A percentile compares a stretch with the other conserved stretches of the same genome.
phyloP scores from a whole-genome alignment of 2,797 vertebrate species.

The Squalus acanthias region DNA sequence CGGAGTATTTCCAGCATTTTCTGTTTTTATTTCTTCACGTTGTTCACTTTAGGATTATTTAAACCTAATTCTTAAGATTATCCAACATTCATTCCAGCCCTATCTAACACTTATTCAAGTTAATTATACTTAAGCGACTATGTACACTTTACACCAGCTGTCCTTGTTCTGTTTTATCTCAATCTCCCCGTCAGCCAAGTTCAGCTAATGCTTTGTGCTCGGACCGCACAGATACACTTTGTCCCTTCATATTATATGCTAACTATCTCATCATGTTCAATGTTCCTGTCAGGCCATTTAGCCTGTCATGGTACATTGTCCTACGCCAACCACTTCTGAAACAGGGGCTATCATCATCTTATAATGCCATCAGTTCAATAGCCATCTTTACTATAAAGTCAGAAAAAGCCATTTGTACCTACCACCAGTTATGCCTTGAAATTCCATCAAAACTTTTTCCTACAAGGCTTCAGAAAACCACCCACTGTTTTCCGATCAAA shows the following conservation, averaged over 20 bases:
- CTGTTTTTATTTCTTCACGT: not conserved
- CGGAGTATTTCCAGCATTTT: too few relatives aligned
- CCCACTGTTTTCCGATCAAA: slow-evolving; percentile 36
- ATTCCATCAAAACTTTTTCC: not conserved
- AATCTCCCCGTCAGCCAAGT: not conserved
- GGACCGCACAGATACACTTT: not conserved
- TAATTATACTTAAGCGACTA: not conserved
- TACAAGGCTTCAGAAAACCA: slow-evolving; percentile 11
- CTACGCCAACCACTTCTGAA: not conserved
- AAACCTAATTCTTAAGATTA: not conserved
- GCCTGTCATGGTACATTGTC: not conserved
- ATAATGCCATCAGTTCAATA: slow-evolving; percentile 13
- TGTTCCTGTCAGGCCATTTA: slow-evolving; percentile 5
- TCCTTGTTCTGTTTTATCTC: not conserved
- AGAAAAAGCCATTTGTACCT: not conserved
- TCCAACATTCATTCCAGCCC: not conserved
- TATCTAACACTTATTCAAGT: not conserved
- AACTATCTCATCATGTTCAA: not conserved
- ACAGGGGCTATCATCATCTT: not conserved
- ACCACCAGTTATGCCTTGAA: slow-evolving; percentile 6
- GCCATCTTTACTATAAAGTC: not conserved
- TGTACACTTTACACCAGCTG: not conserved
- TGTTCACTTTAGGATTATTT: not conserved
- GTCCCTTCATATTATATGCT: not conserved
- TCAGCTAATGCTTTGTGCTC: not conserved